phyloP scores from a whole-genome alignment of 1,140 invertebrate species.

The Zaprionus inermis region DNA sequence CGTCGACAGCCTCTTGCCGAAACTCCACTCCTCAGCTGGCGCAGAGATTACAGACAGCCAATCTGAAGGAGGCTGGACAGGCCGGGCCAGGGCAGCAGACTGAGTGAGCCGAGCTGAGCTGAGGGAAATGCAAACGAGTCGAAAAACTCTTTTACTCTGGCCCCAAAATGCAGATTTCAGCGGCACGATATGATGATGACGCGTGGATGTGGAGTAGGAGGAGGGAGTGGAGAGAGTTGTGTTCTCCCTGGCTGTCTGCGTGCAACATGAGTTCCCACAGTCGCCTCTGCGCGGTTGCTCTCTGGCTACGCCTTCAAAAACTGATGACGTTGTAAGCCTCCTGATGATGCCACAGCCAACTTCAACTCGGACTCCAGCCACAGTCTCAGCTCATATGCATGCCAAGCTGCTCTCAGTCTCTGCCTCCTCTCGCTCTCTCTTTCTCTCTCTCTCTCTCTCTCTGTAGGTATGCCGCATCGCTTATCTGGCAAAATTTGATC shows the following conservation, averaged over 20 bases:
- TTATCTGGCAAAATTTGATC: conserved; percentile 81
- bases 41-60: conserved; percentile 70
- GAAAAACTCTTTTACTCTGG: conserved; percentile 16
- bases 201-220: too few species aligned
- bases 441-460: neutral
- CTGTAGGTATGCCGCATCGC: conserved; percentile 43
- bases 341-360: conserved; percentile 45
- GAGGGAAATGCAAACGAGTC: conserved; percentile 75
- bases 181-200: conserved; percentile 63
- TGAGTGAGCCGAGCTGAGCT: neutral
- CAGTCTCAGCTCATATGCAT: conserved; percentile 70
- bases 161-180: conserved; percentile 75
- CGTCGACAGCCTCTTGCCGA: neutral
- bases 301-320: conserved; percentile 79
- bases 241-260: conserved; percentile 57
- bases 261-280: conserved; percentile 80
- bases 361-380: conserved; percentile 11
- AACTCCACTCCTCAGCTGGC: conserved; percentile 20
- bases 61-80: conserved; percentile 49
- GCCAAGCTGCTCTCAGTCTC: conserved; percentile 46
- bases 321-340: conserved; percentile 79
- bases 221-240: neutral
- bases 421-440: neutral
- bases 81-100: conserved; percentile 7
- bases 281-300: conserved; percentile 70